Percentiles rank a stretch among this genome's conserved stretches.
Evolutionary conservation across 2,888 invertebrate species (phyloP).

Genomic region (Apamea monoglypha): DNA sequence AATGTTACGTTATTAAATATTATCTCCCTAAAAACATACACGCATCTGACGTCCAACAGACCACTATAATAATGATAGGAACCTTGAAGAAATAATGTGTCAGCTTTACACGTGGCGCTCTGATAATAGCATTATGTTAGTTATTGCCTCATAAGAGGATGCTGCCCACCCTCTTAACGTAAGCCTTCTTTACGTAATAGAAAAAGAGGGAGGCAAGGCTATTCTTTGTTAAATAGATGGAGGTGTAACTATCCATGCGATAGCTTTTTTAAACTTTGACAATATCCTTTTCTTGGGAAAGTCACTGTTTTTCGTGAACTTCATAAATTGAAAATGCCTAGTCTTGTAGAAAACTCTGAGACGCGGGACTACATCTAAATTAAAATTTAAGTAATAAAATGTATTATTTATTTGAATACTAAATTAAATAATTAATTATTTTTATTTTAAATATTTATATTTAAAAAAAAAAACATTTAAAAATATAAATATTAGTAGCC

Average conservation of each 20-base stretch:
- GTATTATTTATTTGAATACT: too few relatives aligned
- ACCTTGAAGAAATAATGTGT: conserved; percentile 21
- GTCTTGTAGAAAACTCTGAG: not conserved
- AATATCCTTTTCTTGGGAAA: not conserved
- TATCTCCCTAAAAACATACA: conserved; percentile 6
- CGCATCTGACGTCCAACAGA: not conserved
- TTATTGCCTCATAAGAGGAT: conserved; percentile 34
- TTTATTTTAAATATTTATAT: too few relatives aligned
- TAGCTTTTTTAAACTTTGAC: not conserved
- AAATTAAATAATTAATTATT: too few relatives aligned
- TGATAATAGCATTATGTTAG: conserved; percentile 33
- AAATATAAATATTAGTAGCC: too few relatives aligned
- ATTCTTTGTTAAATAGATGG: not conserved
- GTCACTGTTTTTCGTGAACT: not conserved
- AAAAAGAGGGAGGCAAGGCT: not conserved
- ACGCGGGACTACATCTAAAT: not conserved
- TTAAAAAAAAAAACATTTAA: too few relatives aligned
- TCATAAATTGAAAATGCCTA: not conserved
- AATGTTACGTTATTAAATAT: not conserved
- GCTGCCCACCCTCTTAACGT: not conserved
- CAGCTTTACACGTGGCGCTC: conserved; percentile 33
- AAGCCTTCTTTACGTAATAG: conserved; percentile 2
- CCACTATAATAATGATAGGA: conserved; percentile 9
- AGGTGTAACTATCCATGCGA: not conserved
- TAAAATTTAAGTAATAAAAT: not conserved